Evolutionary conservation across 2,888 invertebrate species (phyloP).

Genomic region (Aromia moschata): DNA sequence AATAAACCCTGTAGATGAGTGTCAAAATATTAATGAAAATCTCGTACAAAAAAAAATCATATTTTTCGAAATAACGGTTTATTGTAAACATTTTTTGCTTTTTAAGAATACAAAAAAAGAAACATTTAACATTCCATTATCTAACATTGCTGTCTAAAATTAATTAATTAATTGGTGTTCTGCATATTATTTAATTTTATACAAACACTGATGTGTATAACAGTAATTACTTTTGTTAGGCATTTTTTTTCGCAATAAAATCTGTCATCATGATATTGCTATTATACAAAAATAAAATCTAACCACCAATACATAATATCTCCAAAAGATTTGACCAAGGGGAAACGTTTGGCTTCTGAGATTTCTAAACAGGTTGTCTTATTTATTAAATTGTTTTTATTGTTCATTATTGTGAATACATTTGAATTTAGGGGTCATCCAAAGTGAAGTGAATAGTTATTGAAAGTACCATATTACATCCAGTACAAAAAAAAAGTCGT

Average conservation of each 20-base stretch:
- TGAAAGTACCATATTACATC: no score
- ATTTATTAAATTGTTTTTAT: conserved; percentile 13
- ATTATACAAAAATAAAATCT: conserved; percentile 23
- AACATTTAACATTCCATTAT: conserved; percentile 58
- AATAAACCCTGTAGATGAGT: no score
- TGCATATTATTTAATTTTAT: conserved; percentile 57
- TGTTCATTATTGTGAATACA: not conserved
- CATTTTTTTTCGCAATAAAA: conserved; percentile 26
- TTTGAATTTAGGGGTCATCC: not conserved
- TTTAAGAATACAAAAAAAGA: conserved; percentile 55
- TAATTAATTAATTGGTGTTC: conserved; percentile 63
- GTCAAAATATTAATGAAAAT: no score
- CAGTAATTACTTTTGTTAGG: conserved; percentile 36
- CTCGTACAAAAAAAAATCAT: not conserved
- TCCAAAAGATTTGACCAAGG: not conserved
- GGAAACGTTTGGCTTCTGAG: not conserved
- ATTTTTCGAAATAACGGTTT: conserved; percentile 48
- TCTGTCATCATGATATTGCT: conserved; percentile 11
- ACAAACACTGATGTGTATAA: conserved; percentile 57
- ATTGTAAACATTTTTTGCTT: conserved; percentile 53
- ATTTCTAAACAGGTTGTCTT: conserved; percentile 11
- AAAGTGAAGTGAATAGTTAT: no score
- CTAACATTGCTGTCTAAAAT: conserved; percentile 59
- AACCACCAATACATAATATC: conserved; percentile 12
- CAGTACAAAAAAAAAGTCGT: no score